Percentiles rank a stretch among this genome's conserved stretches.
phyloP scores from a whole-genome alignment of 2,113 vertebrate genomes.

The Onychostoma macrolepis region DNA sequence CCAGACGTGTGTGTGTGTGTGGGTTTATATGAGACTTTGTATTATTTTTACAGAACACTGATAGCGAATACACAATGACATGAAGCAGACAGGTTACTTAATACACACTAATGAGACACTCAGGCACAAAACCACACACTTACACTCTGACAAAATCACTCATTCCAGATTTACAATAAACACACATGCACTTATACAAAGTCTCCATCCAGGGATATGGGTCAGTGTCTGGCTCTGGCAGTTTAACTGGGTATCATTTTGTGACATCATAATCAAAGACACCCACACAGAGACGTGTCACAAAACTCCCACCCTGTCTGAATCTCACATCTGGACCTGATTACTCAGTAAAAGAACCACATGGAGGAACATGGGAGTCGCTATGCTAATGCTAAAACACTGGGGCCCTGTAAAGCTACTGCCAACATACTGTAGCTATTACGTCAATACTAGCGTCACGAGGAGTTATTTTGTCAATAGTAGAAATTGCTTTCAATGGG shows the following conservation, averaged over 20 bases:
- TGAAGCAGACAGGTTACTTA: conserved; percentile 26
- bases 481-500: conserved; percentile 11
- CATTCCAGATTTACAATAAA: conserved; percentile 33
- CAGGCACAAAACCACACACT: conserved; percentile 41
- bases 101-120: conserved; percentile 44
- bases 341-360: conserved; percentile 58
- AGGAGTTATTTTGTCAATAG: conserved; percentile 1
- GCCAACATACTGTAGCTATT: conserved; percentile 21
- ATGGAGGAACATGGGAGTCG: conserved; percentile 27
- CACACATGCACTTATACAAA: conserved; percentile 50
- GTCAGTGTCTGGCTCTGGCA: conserved; percentile 58
- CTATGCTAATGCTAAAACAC: conserved; percentile 33
- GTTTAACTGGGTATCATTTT: conserved; percentile 73
- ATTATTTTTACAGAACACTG: conserved; percentile 18
- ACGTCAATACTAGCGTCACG: not conserved
- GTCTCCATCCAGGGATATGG: conserved; percentile 43
- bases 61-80: conserved; percentile 29
- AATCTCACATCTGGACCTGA: conserved; percentile 71
- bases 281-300: conserved; percentile 68
- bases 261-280: conserved; percentile 71
- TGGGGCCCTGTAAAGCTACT: conserved; percentile 19
- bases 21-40: not conserved
- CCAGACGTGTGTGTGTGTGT: not conserved
- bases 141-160: conserved; percentile 34
- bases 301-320: conserved; percentile 61